Evolutionary conservation across 1,140 invertebrate genomes (phyloP), one percentile per base, ranked within the genome.

Genomic region (Zaprionus inermis): DNA sequence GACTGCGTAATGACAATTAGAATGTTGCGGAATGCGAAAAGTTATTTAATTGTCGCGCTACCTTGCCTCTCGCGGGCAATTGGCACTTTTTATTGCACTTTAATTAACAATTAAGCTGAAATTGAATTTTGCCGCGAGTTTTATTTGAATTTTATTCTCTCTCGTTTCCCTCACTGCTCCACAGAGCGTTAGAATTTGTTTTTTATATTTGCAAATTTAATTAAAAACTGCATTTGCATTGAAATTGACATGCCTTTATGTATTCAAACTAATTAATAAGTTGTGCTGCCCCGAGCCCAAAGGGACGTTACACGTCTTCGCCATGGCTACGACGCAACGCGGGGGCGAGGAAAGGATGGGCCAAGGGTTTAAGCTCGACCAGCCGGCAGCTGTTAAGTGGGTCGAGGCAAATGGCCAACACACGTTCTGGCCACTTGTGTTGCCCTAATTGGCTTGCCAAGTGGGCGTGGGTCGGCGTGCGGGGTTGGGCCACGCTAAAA

Each of bases 191-290:
- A 34, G 36, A n/a, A 44, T 36, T 36, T 24, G 22, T 38, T 71
- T 57, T 68, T 46, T 54, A 57, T 44, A 24, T 55, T 58, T 51
- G 38, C 58, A 70, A 88, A 89, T 86, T 83, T 80, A 86, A 86
- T 86, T 83, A 86, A 78, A 78, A 72, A 46, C 60, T 86, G 76
- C 76, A 83, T 88, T 88, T 88, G 70, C 83, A 86, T 88, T 82
- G 83, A 66, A 71, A 86, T 82, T 68, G 74, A 32, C 58, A 30
- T 49, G 57, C 34, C 68, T 64, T 75, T 70, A 71, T 79, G 54
- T 78, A 52, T 66, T 72, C 34, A 18, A 58, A 63, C 60, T 82
- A 88, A 88, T 88, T 82, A 88, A 70, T 88, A 73, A 77, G 79
- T 88, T 82, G 79, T 77, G 79, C 78, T n/a, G 51, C 16, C 61